These are phyloP conservation scores for Xestia c-nigrum DNA, from an alignment of 2,888 invertebrate species.

Conservation along the genomic window DNA sequence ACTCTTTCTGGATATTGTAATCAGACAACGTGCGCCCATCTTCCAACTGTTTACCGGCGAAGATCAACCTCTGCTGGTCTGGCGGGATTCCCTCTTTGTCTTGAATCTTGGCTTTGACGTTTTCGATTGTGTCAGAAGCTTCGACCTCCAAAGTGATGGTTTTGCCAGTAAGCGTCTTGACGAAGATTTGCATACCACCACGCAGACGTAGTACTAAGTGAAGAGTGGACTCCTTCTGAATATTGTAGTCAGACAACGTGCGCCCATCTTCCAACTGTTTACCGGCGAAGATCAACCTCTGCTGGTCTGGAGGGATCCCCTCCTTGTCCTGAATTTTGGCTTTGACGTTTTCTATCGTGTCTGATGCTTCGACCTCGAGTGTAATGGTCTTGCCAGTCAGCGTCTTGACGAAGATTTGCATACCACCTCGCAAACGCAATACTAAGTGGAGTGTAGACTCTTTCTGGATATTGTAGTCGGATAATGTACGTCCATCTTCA, in stretches of 20 bases:
- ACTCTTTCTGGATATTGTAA: constrained; percentile 63
- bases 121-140: constrained; percentile 61
- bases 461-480: constrained; percentile 73
- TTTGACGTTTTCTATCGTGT: constrained; percentile 76
- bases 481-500: constrained; percentile 68
- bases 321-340: constrained; percentile 76
- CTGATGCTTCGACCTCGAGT: constrained; percentile 72
- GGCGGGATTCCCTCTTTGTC: constrained; percentile 65
- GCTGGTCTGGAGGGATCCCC: constrained; percentile 76
- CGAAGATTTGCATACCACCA: constrained; percentile 78
- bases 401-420: constrained; percentile 73
- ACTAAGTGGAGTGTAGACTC: constrained; percentile 72
- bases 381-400: constrained; percentile 73
- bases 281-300: constrained; percentile 73
- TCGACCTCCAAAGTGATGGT: constrained; percentile 60
- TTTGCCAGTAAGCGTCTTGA: constrained; percentile 60
- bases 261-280: constrained; percentile 77
- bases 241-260: constrained; percentile 66
- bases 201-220: constrained; percentile 69
- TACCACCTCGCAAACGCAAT: constrained; percentile 69
- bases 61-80: constrained; percentile 62
- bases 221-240: constrained; percentile 77
- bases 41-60: constrained; percentile 63
- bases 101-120: constrained; percentile 62
- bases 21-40: constrained; percentile 53